Evolutionary conservation across 2,797 vertebrate genomes (phyloP).

Genomic region (Spheniscus humboldti): DNA sequence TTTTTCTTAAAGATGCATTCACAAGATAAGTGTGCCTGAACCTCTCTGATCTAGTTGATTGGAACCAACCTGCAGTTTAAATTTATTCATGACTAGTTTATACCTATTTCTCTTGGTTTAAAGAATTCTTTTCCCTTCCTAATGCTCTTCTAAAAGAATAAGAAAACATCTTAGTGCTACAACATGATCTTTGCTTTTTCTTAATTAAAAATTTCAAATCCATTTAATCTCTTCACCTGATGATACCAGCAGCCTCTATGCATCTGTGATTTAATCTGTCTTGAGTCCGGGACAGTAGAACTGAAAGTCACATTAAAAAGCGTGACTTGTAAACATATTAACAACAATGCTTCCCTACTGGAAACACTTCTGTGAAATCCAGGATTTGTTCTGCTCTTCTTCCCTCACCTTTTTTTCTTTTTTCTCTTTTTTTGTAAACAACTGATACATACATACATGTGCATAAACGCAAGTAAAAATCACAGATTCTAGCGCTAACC

Average conservation of each 20-base stretch:
- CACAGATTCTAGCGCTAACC: not conserved
- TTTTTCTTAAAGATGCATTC: not conserved
- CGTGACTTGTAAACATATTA: not conserved
- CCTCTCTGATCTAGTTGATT: not conserved
- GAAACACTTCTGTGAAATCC: slow-evolving; percentile 29
- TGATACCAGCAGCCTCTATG: not conserved
- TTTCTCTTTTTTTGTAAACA: not conserved
- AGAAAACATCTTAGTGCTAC: not conserved
- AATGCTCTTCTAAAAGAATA: not conserved
- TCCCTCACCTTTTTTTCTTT: not conserved
- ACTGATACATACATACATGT: not conserved
- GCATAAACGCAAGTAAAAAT: not conserved
- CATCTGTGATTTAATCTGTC: slow-evolving; percentile 32
- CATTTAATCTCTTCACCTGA: slow-evolving; percentile 43
- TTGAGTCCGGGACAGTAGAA: not conserved
- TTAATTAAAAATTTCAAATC: slow-evolving; percentile 43
- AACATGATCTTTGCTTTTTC: not conserved
- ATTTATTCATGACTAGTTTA: slow-evolving; percentile 18
- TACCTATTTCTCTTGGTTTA: not conserved
- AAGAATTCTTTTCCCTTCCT: not conserved
- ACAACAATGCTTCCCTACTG: not conserved
- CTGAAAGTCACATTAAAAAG: not conserved
- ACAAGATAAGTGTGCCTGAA: not conserved
- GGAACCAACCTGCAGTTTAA: not conserved
- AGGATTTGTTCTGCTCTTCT: slow-evolving; percentile 21